Evolutionary conservation across 2,113 vertebrate genomes (phyloP).

Genomic region (rabbit (Oryctolagus cuniculus)): mOryCun1.1 NC_091435.1:90154501-90155000

Average conservation of each 20-base stretch:
- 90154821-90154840: background rate
- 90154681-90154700: slow-evolving; percentile 1
- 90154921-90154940: background rate
- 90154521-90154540: background rate
- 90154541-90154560: background rate
- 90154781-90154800: background rate
- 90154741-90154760: background rate
- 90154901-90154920: background rate
- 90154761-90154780: slow-evolving; percentile 13
- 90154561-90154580: fast-evolving
- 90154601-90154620: background rate
- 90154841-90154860: background rate
- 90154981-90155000: background rate
- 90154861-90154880: background rate
- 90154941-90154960: background rate
- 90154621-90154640: background rate
- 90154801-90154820: background rate
- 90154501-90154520: background rate
- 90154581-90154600: background rate
- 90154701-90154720: background rate
- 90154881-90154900: background rate
- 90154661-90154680: background rate
- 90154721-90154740: slow-evolving; percentile 37
- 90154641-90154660: background rate
- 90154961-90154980: background rate